Evolutionary conservation across 2,113 vertebrate species (phyloP), one percentile per base, ranked within the genome.

Genomic region (Thunnus thynnus): DNA sequence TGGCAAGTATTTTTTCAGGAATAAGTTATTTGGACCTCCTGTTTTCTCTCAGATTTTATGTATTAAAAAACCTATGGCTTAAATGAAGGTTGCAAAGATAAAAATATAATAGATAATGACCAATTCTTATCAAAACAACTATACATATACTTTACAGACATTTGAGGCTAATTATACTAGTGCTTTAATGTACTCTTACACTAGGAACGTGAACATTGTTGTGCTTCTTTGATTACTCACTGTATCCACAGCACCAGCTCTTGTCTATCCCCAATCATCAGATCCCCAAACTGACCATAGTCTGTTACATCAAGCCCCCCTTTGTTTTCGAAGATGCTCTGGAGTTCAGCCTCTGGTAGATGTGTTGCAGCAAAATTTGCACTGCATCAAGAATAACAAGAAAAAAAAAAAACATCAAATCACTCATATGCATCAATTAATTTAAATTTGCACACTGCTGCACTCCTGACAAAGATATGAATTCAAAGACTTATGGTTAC

Each of bases 171-270:
- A 41, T 41, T 41, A 41, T 41, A 36, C 13, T 57, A 14, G 47
- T 44, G 12, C 17, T 12, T 51, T 20, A 3, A 48, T 73, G 5
- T 32, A 36, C 8, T 47, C 55, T 36, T 13, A 55, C 14, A 32
- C n/a, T 27, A 0, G 1, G 1, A 58, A 22, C 47, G 12, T 20
- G 2, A 57, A 14, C 20, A 44, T 76, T n/a, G 22, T 55, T 6
- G 71, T 50, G 13, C 7, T 48, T 55, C 54, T 36, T 17, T 22
- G 16, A 9, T 48, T 48, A 94, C 97, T 97, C 81, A 99, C 98
- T 96, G 95, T 82, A 99, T 96, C 92, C 95, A 97, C 65, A 99
- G 1, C 27, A 93, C 86, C 79, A 97, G 70, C 47, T 87, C 85
- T 77, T 86, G 91, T 72, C 82, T 92, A 27, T 94, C 92, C 11